phyloP scores from a whole-genome alignment of 2,797 vertebrate genomes.

The Hydrophis major region DNA sequence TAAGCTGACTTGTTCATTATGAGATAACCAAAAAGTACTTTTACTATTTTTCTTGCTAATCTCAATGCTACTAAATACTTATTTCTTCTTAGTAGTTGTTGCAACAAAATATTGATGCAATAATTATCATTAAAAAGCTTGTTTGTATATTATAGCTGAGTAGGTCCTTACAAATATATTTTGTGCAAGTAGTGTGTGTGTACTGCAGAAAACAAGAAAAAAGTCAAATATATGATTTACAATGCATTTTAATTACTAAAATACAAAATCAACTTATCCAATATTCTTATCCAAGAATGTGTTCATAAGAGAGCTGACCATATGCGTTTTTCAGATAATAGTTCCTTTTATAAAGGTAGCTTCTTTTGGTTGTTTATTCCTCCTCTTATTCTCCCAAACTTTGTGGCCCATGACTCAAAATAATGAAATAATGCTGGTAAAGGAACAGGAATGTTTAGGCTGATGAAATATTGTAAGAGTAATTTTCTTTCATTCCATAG shows the following conservation, averaged over 20 bases:
- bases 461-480: background rate
- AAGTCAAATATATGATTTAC: background rate
- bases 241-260: background rate
- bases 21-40: background rate
- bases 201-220: background rate
- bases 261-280: background rate
- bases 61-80: background rate
- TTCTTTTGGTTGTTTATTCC: background rate
- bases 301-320: background rate
- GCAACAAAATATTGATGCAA: background rate
- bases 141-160: background rate
- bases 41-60: background rate
- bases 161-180: background rate
- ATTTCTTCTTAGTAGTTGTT: background rate
- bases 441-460: background rate
- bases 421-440: background rate
- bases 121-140: background rate
- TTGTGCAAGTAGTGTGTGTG: background rate
- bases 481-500: background rate
- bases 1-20: constrained; percentile 31
- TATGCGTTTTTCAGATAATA: background rate
- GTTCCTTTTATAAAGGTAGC: background rate
- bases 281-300: background rate
- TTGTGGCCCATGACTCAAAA: background rate
- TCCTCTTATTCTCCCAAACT: background rate